Conservation (phyloP, 64 coral and sea anemone species). For the Pocillopora damicornis region DNA sequence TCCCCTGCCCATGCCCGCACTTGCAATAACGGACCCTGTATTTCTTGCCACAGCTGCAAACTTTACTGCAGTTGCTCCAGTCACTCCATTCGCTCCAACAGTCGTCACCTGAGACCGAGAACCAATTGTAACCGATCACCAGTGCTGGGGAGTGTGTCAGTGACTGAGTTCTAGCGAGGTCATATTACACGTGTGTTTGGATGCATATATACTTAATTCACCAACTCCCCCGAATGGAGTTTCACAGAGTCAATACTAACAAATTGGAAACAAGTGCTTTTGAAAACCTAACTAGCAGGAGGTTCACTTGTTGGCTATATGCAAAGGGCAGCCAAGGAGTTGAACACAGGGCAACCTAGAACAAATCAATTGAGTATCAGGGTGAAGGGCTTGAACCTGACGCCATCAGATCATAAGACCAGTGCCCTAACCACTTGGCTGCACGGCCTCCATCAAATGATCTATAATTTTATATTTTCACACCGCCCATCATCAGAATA, state of each 20-base stretch:
- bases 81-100: slow-evolving; percentile 59
- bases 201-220: neutral
- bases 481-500: too few relatives aligned
- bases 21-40: slow-evolving; percentile 54
- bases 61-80: slow-evolving; percentile 37
- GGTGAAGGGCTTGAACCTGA: too few relatives aligned
- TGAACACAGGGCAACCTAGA: too few relatives aligned
- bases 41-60: slow-evolving; percentile 47
- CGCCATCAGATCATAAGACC: too few relatives aligned
- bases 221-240: neutral
- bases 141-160: neutral
- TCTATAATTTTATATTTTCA: too few relatives aligned
- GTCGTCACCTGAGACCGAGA: slow-evolving; percentile 23
- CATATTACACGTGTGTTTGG: neutral
- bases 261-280: too few relatives aligned
- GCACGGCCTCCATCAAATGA: too few relatives aligned
- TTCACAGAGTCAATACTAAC: neutral
- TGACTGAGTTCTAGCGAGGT: neutral
- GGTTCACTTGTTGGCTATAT: too few relatives aligned
- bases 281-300: too few relatives aligned
- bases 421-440: too few relatives aligned
- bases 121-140: neutral
- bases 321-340: too few relatives aligned
- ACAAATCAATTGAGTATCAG: too few relatives aligned
- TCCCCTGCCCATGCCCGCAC: slow-evolving; percentile 25